Evolutionary conservation across 1,140 invertebrate genomes (phyloP).

Genomic region (Heterodera carotae): DNA sequence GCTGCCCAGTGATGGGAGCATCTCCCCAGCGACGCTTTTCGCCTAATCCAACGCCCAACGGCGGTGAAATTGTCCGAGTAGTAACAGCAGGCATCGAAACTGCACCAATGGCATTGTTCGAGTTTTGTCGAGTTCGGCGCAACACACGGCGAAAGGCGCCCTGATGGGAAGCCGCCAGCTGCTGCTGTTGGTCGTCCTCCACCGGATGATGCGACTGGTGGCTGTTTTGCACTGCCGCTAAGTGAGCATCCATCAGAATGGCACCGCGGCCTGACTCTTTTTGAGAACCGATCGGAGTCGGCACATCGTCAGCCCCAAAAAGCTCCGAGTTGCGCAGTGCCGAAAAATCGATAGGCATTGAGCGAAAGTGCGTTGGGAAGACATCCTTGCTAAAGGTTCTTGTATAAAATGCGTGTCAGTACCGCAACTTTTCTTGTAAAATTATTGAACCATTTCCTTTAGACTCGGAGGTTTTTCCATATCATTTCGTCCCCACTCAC

Average conservation of each 20-base stretch:
- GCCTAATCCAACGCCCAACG: slow-evolving; percentile 29
- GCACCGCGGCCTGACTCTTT: slow-evolving; percentile 25
- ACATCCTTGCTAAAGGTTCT: slow-evolving; percentile 23
- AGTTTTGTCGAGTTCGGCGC: slow-evolving; percentile 20
- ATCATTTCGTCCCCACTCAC: background rate
- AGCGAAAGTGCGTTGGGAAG: slow-evolving; percentile 26
- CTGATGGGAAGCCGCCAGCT: slow-evolving; percentile 12
- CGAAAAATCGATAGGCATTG: slow-evolving; percentile 41
- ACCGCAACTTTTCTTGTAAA: slow-evolving; percentile 4
- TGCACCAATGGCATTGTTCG: slow-evolving; percentile 10
- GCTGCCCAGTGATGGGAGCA: background rate
- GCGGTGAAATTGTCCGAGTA: slow-evolving; percentile 34
- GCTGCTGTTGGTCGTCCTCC: background rate
- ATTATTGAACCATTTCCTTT: slow-evolving; percentile 2
- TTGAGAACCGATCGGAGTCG: slow-evolving; percentile 32
- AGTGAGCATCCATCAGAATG: slow-evolving; percentile 27
- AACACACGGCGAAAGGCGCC: slow-evolving; percentile 34
- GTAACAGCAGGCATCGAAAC: background rate
- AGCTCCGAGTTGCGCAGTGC: slow-evolving; percentile 40
- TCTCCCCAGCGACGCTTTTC: slow-evolving; percentile 42
- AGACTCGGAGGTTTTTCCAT: background rate
- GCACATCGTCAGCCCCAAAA: slow-evolving; percentile 17
- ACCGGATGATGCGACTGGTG: background rate
- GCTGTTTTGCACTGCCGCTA: background rate
- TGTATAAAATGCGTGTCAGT: background rate